phyloP scores from a whole-genome alignment of 2,888 invertebrate species.

The Molanna angustata region DNA sequence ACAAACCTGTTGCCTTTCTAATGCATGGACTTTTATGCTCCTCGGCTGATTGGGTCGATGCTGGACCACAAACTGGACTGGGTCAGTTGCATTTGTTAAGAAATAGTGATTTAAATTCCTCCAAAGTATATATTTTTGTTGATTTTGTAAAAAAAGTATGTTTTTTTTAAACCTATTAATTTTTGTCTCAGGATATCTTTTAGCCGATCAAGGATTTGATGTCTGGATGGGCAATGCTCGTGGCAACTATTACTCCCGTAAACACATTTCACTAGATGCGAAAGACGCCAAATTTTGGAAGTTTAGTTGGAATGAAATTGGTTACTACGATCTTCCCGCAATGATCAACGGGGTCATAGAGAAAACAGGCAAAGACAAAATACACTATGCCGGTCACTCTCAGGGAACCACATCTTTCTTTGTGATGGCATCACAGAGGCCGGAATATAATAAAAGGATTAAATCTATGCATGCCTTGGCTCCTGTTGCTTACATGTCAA shows the following conservation, averaged over 20 bases:
- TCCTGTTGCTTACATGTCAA: conserved; percentile 56
- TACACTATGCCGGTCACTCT: conserved; percentile 82
- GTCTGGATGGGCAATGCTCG: conserved; percentile 84
- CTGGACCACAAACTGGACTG: conserved; percentile 66
- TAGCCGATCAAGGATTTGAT: conserved; percentile 69
- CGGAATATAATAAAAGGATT: conserved; percentile 58
- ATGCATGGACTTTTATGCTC: conserved; percentile 72
- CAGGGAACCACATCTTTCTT: conserved; percentile 62
- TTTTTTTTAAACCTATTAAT: background rate
- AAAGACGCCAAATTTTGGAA: conserved; percentile 57
- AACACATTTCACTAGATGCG: conserved; percentile 50
- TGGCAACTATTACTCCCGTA: conserved; percentile 68
- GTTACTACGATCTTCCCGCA: conserved; percentile 72
- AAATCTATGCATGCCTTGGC: conserved; percentile 55
- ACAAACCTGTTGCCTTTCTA: conserved; percentile 51
- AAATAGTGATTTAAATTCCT: background rate
- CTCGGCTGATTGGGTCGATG: conserved; percentile 71
- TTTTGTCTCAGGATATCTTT: conserved; percentile 43
- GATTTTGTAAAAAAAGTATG: background rate
- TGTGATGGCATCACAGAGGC: conserved; percentile 53
- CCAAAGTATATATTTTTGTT: conserved; percentile 35
- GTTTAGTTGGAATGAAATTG: conserved; percentile 84
- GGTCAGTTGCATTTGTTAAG: conserved; percentile 48
- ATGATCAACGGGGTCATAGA: conserved; percentile 70
- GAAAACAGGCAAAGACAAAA: conserved; percentile 53